Evolutionary conservation across 2,888 invertebrate genomes (phyloP), one percentile per base, ranked within the genome.

Genomic region (Geotrupes spiniger): DNA sequence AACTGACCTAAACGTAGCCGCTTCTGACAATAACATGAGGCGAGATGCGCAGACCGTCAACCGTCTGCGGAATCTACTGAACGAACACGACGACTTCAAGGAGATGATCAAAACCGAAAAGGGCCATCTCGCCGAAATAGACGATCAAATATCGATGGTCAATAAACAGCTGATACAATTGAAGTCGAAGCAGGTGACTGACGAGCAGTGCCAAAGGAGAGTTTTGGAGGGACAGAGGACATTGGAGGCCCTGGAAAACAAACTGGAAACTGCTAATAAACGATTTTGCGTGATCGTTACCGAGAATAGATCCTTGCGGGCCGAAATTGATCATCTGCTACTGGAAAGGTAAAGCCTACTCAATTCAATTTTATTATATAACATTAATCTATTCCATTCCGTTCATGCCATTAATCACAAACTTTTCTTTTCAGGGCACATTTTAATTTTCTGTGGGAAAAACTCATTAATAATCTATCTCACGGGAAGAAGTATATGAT

Each of bases 401-500:
- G 4, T 33, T 33, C 5, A 33, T 9, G 3, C 2, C 3, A 14
- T 33, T 33, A 12, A 14, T 33, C 5, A 9, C 8, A 6, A 12
- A 6, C 15, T 33, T 33, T 5, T 33, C 9, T 14, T 10, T 33
- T 8, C 11, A 33, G 94, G 21, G 80, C 84, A 15, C 84, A 85
- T 59, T 95, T 93, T 72, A 93, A 93, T 69, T 77, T 80, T 3
- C 77, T 89, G 52, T 92, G 92, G 84, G 84, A 86, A 65, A 83
- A 84, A 60, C 78, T 92, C 63, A 81, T 89, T 28, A 81, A 81
- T 37, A 84, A 89, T 45, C 77, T 92, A 40, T 84, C 84, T 65
- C 79, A 82, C 28, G 88, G 92, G 1, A 91, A 93, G 64, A 84
- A 85, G 51, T 82, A 87, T 62, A 90, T 92, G 67, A 81, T 89